phyloP scores from a whole-genome alignment of 2,888 invertebrate genomes.

The Sycophila texana region DNA sequence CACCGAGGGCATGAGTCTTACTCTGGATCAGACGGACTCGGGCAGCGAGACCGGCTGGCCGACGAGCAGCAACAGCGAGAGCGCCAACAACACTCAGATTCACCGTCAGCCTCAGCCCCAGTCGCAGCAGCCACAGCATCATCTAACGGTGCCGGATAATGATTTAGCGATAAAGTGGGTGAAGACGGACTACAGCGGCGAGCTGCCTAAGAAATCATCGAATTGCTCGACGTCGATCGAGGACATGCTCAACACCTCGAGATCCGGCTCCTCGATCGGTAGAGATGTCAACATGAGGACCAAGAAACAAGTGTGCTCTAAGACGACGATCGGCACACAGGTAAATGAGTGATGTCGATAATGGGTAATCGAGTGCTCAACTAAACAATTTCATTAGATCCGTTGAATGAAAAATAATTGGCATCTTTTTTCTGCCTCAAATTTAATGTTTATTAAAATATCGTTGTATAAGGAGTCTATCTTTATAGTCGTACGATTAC shows the following conservation, averaged over 20 bases:
- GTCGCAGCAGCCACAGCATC: conserved; percentile 63
- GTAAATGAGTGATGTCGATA: conserved; percentile 65
- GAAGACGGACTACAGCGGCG: conserved; percentile 66
- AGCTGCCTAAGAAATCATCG: conserved; percentile 70
- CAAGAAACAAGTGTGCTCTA: conserved; percentile 8
- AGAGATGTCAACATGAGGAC: conserved; percentile 25
- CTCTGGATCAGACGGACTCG: conserved; percentile 86
- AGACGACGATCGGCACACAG: conserved; percentile 57
- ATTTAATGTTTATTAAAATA: too few relatives aligned
- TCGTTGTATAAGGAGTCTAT: too few relatives aligned
- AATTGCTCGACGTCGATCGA: conserved; percentile 75
- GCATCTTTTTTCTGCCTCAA: background rate
- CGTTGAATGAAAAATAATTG: background rate
- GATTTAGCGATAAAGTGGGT: conserved; percentile 74
- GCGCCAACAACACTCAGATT: conserved; percentile 73
- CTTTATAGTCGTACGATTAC: too few relatives aligned
- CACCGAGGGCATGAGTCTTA: conserved; percentile 83
- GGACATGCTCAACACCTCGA: conserved; percentile 71
- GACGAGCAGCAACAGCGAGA: conserved; percentile 80
- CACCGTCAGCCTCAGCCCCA: conserved; percentile 59
- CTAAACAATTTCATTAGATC: background rate
- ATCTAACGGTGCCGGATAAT: conserved; percentile 60
- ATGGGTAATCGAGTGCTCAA: background rate
- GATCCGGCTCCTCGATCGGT: conserved; percentile 66
- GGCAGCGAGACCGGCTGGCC: conserved; percentile 85